Evolutionary conservation across 1,140 invertebrate genomes (phyloP), one percentile per base, ranked within the genome.

Genomic region (Cydia splendana): DNA sequence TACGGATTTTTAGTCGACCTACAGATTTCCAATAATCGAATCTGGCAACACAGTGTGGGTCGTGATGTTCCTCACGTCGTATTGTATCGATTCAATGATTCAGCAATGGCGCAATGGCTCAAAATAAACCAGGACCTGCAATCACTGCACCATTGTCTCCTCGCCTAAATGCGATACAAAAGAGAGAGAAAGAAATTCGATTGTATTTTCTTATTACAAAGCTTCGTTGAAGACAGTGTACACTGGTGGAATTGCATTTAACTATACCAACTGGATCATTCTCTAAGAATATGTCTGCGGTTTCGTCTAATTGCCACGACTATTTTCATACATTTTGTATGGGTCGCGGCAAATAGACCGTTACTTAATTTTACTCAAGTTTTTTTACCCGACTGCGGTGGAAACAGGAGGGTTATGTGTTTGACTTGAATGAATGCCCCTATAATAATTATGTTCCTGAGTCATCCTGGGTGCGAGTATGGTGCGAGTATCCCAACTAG

Each of bases 51-150:
- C 45, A 48, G 45, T 15, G 48, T 18, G 65, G 3, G 67, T 30
- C 67, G 67, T 38, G 38, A 42, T 75, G 78, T 77, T 74, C 48
- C 79, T 75, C 57, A 75, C 48, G 77, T 76, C 76, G 77, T 76
- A 84, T 88, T 86, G 84, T 86, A 84, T 86, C 79, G 84, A 86
- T 85, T 83, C 85, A 86, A 89, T 87, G 82, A 87, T 85, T 83
- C 76, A 73, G 76, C 84, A 88, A 90, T 82, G 83, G 82, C 81
- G 82, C 87, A 88, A 88, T 87, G 77, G 84, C 79, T 80, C 77
- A 86, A 90, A 88, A 88, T 88, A 88, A 90, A 88, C 78, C 83
- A 84, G 87, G 87, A 86, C 80, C 81, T 81, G 85, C 88, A 90
- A 88, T 90, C 83, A 84, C 80, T 83, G 83, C 77, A 77, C 88